A percentile compares a stretch with the other conserved stretches of the same genome.
These are phyloP conservation scores for Zapornia atra DNA, from an alignment of 2,113 vertebrate genomes.

Conservation along the genomic window DNA sequence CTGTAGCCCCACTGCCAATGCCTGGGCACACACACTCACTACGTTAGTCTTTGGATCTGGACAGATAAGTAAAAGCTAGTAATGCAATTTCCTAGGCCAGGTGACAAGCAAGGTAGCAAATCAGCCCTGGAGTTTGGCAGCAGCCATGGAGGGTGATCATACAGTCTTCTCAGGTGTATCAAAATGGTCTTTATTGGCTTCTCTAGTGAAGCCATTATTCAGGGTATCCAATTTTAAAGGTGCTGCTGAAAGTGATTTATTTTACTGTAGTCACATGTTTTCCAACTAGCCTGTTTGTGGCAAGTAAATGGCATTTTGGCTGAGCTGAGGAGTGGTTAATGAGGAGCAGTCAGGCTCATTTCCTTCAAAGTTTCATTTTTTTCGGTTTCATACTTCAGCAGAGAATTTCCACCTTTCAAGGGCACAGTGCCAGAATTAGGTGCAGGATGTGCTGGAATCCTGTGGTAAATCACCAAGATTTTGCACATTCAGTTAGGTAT, in stretches of 20 bases:
- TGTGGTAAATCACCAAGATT: not conserved
- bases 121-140: not conserved
- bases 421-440: not conserved
- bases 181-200: not conserved
- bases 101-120: not conserved
- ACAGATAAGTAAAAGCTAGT: not conserved
- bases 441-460: not conserved
- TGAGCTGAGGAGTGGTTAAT: not conserved
- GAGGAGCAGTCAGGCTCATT: not conserved
- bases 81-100: not conserved
- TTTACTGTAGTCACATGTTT: not conserved
- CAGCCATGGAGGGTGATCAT: not conserved
- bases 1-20: not conserved
- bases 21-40: rapidly evolving
- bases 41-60: not conserved
- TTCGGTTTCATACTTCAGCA: not conserved
- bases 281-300: not conserved
- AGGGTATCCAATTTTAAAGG: not conserved
- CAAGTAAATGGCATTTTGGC: not conserved
- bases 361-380: not conserved
- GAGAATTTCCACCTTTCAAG: not conserved
- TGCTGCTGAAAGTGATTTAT: not conserved
- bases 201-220: not conserved
- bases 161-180: not conserved
- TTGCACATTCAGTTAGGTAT: not conserved